Evolutionary conservation across 2,797 vertebrate species (phyloP).

Genomic region (Semotilus atromaculatus): DNA sequence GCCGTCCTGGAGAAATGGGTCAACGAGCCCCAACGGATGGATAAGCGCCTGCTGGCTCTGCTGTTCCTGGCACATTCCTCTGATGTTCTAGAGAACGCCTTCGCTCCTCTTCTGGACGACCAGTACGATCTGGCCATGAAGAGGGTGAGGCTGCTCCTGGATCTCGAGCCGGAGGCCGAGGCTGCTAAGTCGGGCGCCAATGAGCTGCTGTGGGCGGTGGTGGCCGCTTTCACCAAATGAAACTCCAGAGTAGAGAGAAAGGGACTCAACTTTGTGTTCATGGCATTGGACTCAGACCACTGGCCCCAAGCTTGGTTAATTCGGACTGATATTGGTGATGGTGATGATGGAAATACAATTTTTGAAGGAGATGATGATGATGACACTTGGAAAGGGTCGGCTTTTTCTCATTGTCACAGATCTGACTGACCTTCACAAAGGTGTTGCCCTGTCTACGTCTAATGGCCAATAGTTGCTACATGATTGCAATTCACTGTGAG

Average conservation of each 20-base stretch:
- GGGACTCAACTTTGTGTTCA: conserved; percentile 38
- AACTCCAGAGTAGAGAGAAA: conserved; percentile 35
- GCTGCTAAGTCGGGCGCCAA: conserved; percentile 88
- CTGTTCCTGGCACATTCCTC: conserved; percentile 96
- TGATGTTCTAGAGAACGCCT: conserved; percentile 96
- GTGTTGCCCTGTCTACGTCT: conserved; percentile 28
- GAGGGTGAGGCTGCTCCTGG: conserved; percentile 90
- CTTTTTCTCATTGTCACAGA: conserved; percentile 45
- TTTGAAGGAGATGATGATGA: conserved; percentile 61
- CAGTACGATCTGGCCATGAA: conserved; percentile 97
- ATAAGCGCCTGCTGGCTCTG: conserved; percentile 92
- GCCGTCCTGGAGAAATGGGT: conserved; percentile 96
- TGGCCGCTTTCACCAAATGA: conserved; percentile 96
- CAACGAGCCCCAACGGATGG: conserved; percentile 95
- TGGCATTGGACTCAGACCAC: conserved; percentile 34
- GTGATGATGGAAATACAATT: conserved; percentile 57
- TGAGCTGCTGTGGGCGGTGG: conserved; percentile 97
- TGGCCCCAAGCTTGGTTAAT: conserved; percentile 45
- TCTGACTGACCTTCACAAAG: conserved; percentile 64
- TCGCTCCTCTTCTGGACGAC: conserved; percentile 94
- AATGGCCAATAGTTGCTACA: conserved; percentile 45
- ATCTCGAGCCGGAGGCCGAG: conserved; percentile 94
- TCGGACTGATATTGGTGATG: conserved; percentile 70
- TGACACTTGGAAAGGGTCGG: conserved; percentile 28
- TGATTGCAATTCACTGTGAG: conserved; percentile 58